These are phyloP conservation scores for Ptyas mucosa DNA, from an alignment of 2,113 vertebrate species.

Conservation along the genomic window DNA sequence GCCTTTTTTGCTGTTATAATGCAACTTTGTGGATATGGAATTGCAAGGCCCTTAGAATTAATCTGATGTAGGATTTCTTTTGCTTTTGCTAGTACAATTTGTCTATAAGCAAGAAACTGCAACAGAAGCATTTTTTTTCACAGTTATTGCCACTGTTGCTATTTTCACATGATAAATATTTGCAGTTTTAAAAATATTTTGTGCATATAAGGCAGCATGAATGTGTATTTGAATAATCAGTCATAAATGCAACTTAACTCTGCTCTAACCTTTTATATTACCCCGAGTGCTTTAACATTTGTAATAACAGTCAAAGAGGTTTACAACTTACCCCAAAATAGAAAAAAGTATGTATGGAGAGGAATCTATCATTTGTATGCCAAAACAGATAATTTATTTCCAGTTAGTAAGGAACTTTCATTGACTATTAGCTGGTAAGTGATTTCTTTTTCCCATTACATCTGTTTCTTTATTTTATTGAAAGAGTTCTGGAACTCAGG, in stretches of 20 bases:
- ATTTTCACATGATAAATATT: not conserved
- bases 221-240: not conserved
- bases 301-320: not conserved
- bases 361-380: not conserved
- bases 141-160: not conserved
- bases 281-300: not conserved
- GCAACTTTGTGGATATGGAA: not conserved
- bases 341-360: not conserved
- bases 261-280: not conserved
- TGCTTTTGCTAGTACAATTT: not conserved
- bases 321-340: not conserved
- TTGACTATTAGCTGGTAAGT: conserved; percentile 6
- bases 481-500: conserved; percentile 71
- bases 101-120: not conserved
- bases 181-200: not conserved
- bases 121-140: not conserved
- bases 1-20: not conserved
- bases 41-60: not conserved
- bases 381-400: not conserved
- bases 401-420: not conserved
- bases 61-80: not conserved
- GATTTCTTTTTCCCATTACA: not conserved
- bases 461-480: not conserved
- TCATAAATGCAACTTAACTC: not conserved
- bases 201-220: not conserved